phyloP scores from a whole-genome alignment of 1,140 invertebrate genomes.

The Caenorhabditis brenneri region DNA sequence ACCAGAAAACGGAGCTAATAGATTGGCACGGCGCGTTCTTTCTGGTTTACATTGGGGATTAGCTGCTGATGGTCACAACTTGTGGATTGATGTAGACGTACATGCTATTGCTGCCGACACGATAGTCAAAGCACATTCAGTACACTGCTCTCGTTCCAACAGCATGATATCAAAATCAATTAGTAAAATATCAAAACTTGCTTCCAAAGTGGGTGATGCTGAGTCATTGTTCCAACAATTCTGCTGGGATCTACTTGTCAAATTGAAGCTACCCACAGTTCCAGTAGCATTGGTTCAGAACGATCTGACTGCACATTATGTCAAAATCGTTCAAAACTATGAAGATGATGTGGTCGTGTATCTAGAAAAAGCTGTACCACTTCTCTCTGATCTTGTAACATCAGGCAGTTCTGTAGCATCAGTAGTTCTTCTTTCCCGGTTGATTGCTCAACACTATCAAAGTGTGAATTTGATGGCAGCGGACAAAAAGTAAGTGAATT shows the following conservation, averaged over 20 bases:
- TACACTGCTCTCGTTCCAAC: slow-evolving; percentile 49
- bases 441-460: slow-evolving; percentile 44
- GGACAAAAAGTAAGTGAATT: slow-evolving; percentile 28
- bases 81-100: slow-evolving; percentile 53
- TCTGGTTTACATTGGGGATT: slow-evolving; percentile 52
- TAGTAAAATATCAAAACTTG: slow-evolving; percentile 53
- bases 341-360: slow-evolving; percentile 9
- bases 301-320: slow-evolving; percentile 52
- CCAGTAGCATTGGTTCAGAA: slow-evolving; percentile 13
- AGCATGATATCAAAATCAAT: slow-evolving; percentile 54
- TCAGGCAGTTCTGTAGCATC: slow-evolving; percentile 42
- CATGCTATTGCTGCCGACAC: slow-evolving; percentile 52
- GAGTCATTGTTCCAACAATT: slow-evolving; percentile 53
- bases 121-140: slow-evolving; percentile 50
- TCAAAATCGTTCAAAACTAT: slow-evolving; percentile 23
- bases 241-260: slow-evolving; percentile 57
- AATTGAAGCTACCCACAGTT: slow-evolving; percentile 41
- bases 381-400: slow-evolving; percentile 36
- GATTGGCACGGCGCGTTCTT: slow-evolving; percentile 43
- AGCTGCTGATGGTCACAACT: neutral
- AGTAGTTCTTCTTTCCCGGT: slow-evolving; percentile 34
- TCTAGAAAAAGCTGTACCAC: slow-evolving; percentile 35
- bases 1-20: slow-evolving; percentile 35
- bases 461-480: slow-evolving; percentile 27
- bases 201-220: slow-evolving; percentile 46